Evolutionary conservation across 2,113 vertebrate genomes (phyloP), one percentile per base, ranked within the genome.

Genomic region (Paramormyrops kingsleyae): DNA sequence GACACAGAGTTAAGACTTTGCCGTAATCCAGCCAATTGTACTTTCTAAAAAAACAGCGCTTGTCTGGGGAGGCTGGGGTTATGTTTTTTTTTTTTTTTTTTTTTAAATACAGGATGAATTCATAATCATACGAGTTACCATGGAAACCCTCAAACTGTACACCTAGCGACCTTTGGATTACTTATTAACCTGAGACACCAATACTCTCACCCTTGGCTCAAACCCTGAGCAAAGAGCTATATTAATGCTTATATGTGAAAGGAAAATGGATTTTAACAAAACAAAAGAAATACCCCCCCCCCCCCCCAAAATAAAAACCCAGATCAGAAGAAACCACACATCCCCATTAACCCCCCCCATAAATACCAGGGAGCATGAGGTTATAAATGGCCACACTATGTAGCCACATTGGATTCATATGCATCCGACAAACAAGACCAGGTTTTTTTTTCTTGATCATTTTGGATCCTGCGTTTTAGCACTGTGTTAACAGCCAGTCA

Each of bases 401-500:
- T 19, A 77, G 70, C 31, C 70, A 42, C 31, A 42, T 77, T 42
- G 15, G 27, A 31, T 70, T 70, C 31, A 42, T 19, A 42, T 39
- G 35, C 31, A 42, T 42, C 74, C 35, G 13, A 17, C 17, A 80
- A 80, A 42, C 74, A 42, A 35, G 4, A 77, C 31, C 70, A 77
- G 27, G 13, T 35, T 31, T 70, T 35, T 19, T 27, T 31, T 35
- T 13, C 6, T 15, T 39, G 15, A 39, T 90, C 92, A 93, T 95
- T 94, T 93, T 88, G 83, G 88, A 94, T 90, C 91, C 31, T 91
- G 90, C 93, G 95, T 92, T 95, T 95, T 93, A 90, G 91, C 92
- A 3, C 35, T 5, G 0, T 80, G 93, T 94, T 96, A 95, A 94
- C 93, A 94, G 91, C 91, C 92, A 92, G 92, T 95, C 94, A 44